Base-by-base conservation (phyloP, 1,140 invertebrate genomes). In the Maniola jurtina region DNA sequence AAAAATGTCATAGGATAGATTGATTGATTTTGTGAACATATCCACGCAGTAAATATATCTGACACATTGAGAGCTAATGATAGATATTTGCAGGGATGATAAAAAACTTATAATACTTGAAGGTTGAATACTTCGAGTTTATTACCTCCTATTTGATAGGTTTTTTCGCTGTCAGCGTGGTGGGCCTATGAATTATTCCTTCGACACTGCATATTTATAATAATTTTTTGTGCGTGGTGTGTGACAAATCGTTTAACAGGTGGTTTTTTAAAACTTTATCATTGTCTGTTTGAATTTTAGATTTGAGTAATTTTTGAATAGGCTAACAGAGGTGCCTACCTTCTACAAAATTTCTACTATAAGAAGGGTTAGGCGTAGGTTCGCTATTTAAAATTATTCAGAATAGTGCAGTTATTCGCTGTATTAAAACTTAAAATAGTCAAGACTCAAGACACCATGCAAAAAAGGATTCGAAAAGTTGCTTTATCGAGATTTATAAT, bases 21-120 rank as follows among this genome's bases (percentile, higher is more conserved):
- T 61, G 60, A 52, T 52, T 15, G 14, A 52, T 61, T 65, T 65
- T 52, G 35, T 38, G 56, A 65, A 65, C 50, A 65, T 60, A 16
- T 52, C 33, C 13, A 54, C 33, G 56, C 35, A 8, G 47, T 59
- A 40, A 65, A 60, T 50, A 59, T 65, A 59, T 59, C 59, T 57
- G 64, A 56, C 55, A 58, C 16, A 33, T 14, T 15, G 47, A 52
- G 14, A 36, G 42, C 56, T 65, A 65, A 65, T 65, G 56, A 52
- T 52, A 33, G 45, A 59, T 45, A 58, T 54, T 65, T 52, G 56
- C 14, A 10, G n/a, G n/a, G 50, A 0, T 7, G 56, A 52, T 48
- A 60, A 52, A 65, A 65, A 59, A 42, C 14, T 52, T 52, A 48
- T 14, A 52, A 52, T 25, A 52, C 48, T 16, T 52, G 7, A 14